These are phyloP conservation scores for Rhea pennata DNA, from an alignment of 2,113 vertebrate genomes.

Conservation along the genomic window DNA sequence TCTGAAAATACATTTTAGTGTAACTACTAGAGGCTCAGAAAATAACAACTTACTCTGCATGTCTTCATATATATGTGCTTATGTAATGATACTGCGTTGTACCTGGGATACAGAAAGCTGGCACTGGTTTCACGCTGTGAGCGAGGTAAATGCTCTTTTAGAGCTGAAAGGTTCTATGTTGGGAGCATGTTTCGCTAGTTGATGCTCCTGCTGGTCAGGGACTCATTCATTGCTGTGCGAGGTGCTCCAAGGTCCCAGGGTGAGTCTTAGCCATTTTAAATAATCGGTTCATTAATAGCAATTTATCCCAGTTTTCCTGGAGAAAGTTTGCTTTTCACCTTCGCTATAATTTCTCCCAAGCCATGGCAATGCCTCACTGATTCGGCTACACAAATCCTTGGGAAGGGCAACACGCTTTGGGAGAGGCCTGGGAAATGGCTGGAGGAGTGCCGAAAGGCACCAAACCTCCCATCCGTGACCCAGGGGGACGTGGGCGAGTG, in stretches of 20 bases:
- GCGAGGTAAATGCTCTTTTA: background rate
- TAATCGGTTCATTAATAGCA: background rate
- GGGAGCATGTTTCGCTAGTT: background rate
- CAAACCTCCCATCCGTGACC: too few species aligned
- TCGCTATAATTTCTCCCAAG: background rate
- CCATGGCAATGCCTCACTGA: rapidly evolving
- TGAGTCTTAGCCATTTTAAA: background rate
- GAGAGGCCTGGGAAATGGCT: rapidly evolving
- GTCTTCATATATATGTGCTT: background rate
- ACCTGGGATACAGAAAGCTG: background rate
- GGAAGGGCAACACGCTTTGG: background rate
- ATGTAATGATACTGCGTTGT: rapidly evolving
- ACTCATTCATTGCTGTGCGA: rapidly evolving
- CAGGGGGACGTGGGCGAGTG: too few species aligned
- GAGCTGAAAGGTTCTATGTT: background rate
- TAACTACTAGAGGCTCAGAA: background rate
- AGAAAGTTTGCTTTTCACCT: rapidly evolving
- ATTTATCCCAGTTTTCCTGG: background rate
- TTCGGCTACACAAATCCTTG: too few species aligned
- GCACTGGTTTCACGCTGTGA: background rate
- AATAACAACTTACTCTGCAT: background rate
- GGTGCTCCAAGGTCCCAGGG: background rate
- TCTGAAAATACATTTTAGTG: background rate
- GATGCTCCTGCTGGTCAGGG: rapidly evolving
- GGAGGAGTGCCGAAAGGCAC: too few species aligned